A percentile compares a stretch with the other conserved stretches of the same genome.
Conservation (phyloP, 2,797 vertebrate species). For the Lagodon rhomboides region DNA sequence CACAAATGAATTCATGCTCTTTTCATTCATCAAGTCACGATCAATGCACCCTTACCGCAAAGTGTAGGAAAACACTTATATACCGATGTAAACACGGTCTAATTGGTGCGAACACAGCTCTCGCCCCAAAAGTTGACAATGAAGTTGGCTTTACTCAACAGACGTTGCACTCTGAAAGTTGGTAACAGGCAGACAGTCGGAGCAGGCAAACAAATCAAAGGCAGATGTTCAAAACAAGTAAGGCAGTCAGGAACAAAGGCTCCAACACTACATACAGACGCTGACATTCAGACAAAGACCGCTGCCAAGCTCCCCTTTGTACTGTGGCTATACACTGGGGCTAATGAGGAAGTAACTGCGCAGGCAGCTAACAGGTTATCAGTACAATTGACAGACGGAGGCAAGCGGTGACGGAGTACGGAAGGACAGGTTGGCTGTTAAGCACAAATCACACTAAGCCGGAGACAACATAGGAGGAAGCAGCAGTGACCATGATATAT, state of each 20-base stretch:
- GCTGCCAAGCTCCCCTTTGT: background rate
- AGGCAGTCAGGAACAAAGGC: conserved; percentile 1
- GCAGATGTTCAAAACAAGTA: conserved; percentile 10
- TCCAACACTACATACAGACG: background rate
- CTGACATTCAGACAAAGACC: conserved; percentile 9
- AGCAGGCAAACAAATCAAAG: conserved; percentile 23
- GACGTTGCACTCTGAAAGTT: background rate
- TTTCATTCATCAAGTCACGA: no score
- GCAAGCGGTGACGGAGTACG: no score
- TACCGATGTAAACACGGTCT: background rate
- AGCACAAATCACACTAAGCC: background rate
- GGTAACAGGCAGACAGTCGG: background rate
- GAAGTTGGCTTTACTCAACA: background rate
- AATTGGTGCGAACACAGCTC: background rate
- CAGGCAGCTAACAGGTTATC: background rate
- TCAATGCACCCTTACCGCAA: no score
- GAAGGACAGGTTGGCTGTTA: background rate
- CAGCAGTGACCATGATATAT: background rate
- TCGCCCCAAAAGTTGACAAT: background rate
- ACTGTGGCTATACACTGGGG: background rate
- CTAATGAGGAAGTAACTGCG: conserved; percentile 10
- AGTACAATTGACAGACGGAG: background rate
- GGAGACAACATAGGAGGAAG: background rate
- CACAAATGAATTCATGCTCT: no score
- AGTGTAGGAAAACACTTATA: no score